Evolutionary conservation across 2,888 invertebrate species (phyloP).

Genomic region (Brachyptera risi): DNA sequence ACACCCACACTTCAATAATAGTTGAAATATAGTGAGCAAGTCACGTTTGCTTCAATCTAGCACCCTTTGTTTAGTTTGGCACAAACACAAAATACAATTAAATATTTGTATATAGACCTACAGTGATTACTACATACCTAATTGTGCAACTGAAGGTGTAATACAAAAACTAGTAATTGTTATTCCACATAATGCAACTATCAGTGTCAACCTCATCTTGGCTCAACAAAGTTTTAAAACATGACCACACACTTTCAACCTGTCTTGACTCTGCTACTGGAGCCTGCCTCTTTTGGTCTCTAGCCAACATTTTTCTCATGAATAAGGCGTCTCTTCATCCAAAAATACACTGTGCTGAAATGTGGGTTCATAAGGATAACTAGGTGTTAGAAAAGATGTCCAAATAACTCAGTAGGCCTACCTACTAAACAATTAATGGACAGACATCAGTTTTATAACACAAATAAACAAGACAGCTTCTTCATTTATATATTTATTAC

Average conservation of each 20-base stretch:
- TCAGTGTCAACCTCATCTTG: no score
- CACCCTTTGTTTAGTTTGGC: no score
- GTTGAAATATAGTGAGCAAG: no score
- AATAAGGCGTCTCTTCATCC: conserved; percentile 5
- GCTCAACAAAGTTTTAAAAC: no score
- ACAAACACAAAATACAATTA: no score
- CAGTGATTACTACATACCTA: conserved; percentile 1
- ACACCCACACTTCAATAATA: no score
- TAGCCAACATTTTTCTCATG: not conserved
- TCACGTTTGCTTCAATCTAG: no score
- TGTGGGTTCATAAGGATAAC: no score
- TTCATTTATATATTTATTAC: no score
- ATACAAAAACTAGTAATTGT: not conserved
- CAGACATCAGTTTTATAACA: not conserved
- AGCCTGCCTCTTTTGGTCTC: not conserved
- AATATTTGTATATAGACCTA: no score
- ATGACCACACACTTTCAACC: conserved; percentile 1
- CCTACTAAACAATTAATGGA: not conserved
- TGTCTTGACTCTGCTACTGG: not conserved
- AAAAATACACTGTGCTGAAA: conserved; percentile 9
- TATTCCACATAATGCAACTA: no score
- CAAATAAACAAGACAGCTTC: no score
- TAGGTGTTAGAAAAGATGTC: not conserved
- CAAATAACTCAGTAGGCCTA: not conserved
- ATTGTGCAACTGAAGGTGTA: not conserved